Evolutionary conservation across 2,797 vertebrate species (phyloP).

Genomic region (Alca torda): DNA sequence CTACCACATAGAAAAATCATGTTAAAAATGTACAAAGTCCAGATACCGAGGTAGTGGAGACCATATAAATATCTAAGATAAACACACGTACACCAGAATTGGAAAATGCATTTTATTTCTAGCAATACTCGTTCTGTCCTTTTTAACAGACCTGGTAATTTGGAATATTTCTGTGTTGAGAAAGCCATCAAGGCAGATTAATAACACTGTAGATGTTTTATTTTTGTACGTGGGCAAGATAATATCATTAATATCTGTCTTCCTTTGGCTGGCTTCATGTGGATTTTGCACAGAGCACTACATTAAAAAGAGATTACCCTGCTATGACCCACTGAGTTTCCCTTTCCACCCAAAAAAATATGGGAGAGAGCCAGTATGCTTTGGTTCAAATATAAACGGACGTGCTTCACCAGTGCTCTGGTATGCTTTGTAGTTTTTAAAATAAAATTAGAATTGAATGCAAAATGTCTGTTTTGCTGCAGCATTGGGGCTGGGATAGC

Average conservation of each 20-base stretch:
- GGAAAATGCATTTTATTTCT: background rate
- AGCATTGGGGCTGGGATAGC: background rate
- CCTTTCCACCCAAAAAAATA: conserved; percentile 45
- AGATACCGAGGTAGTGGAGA: background rate
- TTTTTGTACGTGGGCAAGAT: conserved; percentile 11
- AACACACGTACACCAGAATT: background rate
- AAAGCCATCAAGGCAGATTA: conserved; percentile 4
- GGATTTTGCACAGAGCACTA: conserved; percentile 43
- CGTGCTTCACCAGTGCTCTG: conserved; percentile 44
- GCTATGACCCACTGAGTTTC: conserved; percentile 50
- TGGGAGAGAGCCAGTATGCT: background rate
- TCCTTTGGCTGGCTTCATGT: background rate
- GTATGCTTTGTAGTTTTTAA: conserved; percentile 29
- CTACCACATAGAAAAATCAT: background rate
- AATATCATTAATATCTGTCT: conserved; percentile 60
- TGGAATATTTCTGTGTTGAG: background rate
- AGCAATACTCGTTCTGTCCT: background rate
- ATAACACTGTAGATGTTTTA: background rate
- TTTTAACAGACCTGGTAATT: background rate
- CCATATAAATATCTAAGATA: background rate
- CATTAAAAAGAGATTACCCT: conserved; percentile 67
- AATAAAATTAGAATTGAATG: background rate
- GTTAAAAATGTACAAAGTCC: background rate
- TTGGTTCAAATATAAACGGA: background rate
- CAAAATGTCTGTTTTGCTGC: background rate